These are phyloP conservation scores for Drosophila longiperda DNA, from an alignment of 2,888 invertebrate genomes.

Conservation along the genomic window DNA sequence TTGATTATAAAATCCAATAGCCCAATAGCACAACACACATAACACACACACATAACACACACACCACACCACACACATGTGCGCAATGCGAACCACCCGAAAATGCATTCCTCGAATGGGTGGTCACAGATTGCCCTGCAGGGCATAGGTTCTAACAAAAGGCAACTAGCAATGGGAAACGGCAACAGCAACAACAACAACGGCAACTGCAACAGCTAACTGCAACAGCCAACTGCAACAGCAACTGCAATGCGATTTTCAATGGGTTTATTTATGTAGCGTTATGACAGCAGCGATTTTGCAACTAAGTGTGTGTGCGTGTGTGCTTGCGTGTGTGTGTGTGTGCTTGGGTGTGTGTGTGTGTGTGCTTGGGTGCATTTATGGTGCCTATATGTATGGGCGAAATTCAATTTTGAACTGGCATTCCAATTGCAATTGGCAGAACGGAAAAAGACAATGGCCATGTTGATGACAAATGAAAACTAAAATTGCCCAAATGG, in stretches of 20 bases:
- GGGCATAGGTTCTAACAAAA: slow-evolving; percentile 54
- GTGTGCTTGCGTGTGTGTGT: not conserved
- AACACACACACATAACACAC: slow-evolving; percentile 46
- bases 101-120: slow-evolving; percentile 31
- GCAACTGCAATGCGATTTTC: slow-evolving; percentile 71
- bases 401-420: slow-evolving; percentile 71
- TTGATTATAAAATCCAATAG: slow-evolving; percentile 76
- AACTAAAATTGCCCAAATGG: slow-evolving; percentile 67
- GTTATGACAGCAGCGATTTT: slow-evolving; percentile 68
- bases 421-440: slow-evolving; percentile 71
- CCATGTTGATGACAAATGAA: slow-evolving; percentile 73
- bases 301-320: slow-evolving; percentile 1
- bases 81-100: slow-evolving; percentile 12
- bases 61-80: slow-evolving; percentile 58
- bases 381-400: slow-evolving; percentile 42
- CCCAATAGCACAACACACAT: slow-evolving; percentile 6
- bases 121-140: slow-evolving; percentile 29
- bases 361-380: slow-evolving; percentile 33
- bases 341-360: slow-evolving; percentile 13
- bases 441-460: slow-evolving; percentile 57
- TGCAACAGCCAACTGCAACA: slow-evolving; percentile 1
- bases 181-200: not conserved
- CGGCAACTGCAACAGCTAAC: not conserved
- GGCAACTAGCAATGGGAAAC: slow-evolving; percentile 25
- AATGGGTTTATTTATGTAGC: slow-evolving; percentile 78